Evolutionary conservation across 2,113 vertebrate genomes (phyloP).

Genomic region (Cisticola juncidis): DNA sequence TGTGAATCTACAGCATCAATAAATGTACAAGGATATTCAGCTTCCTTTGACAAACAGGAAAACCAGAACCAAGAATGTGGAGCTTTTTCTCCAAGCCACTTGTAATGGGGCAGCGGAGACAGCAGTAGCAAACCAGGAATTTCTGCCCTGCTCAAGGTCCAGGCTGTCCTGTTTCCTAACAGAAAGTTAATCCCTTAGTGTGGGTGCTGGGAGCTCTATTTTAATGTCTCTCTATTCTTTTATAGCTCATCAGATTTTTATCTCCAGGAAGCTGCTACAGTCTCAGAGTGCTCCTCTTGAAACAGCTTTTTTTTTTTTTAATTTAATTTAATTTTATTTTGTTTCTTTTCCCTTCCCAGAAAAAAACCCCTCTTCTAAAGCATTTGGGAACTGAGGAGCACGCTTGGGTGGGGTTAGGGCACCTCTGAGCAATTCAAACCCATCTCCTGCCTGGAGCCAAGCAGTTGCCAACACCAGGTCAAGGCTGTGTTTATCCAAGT

Average conservation of each 20-base stretch:
- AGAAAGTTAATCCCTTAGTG: neutral
- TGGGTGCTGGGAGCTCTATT: neutral
- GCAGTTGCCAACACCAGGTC: neutral
- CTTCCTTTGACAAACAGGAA: neutral
- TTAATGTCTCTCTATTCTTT: neutral
- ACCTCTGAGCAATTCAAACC: neutral
- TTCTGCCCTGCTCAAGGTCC: neutral
- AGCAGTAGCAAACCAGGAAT: neutral
- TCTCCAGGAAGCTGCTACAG: neutral
- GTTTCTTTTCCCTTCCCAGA: too few species aligned
- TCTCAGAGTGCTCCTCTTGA: neutral
- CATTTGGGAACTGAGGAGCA: neutral
- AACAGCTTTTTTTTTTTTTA: neutral
- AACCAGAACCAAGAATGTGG: neutral
- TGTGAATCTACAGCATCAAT: neutral
- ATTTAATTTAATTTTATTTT: too few species aligned
- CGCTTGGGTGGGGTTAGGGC: neutral
- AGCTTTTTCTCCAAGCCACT: neutral
- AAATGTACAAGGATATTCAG: neutral
- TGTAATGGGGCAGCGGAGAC: neutral
- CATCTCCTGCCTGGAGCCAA: neutral
- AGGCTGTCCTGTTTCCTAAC: neutral
- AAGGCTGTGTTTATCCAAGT: neutral
- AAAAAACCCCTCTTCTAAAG: neutral
- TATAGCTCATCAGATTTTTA: neutral